Conservation (phyloP, 2,888 invertebrate species). For the Andrena camellia region DNA sequence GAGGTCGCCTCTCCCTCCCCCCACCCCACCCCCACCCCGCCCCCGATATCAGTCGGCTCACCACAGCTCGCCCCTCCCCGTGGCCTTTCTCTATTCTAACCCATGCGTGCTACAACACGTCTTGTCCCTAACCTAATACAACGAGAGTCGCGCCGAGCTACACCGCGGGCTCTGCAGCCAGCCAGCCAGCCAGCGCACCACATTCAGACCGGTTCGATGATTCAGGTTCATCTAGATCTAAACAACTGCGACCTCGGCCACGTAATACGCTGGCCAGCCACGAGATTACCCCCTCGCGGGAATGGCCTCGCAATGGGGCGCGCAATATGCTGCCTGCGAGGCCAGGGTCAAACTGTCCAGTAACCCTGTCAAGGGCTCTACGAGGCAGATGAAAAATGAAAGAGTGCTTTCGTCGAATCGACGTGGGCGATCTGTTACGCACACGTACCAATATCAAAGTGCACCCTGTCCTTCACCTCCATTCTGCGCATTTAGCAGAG, state of each 20-base stretch:
- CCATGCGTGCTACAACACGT: constrained; percentile 76
- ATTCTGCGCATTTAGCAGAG: no score
- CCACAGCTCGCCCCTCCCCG: constrained; percentile 20
- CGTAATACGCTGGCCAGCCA: constrained; percentile 66
- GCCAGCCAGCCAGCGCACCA: constrained; percentile 53
- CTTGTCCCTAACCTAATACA: constrained; percentile 83
- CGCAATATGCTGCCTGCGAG: constrained; percentile 23
- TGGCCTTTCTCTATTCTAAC: constrained; percentile 75
- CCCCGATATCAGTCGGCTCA: constrained; percentile 16
- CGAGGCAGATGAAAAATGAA: no score
- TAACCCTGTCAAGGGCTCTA: no score
- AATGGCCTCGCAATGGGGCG: constrained; percentile 22
- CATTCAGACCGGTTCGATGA: constrained; percentile 80
- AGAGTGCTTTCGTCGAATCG: no score
- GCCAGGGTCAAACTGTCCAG: background rate
- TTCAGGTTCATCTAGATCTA: constrained; percentile 82
- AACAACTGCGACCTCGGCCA: constrained; percentile 67
- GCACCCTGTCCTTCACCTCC: no score
- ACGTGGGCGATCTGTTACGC: no score
- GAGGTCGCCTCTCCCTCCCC: constrained; percentile 15
- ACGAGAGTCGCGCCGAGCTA: constrained; percentile 77
- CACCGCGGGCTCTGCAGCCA: constrained; percentile 51
- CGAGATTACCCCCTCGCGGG: constrained; percentile 47
- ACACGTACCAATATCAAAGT: no score
- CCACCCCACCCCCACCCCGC: constrained; percentile 8